A percentile compares a stretch with the other conserved stretches of the same genome.
phyloP scores from a whole-genome alignment of 92 coral and sea anemone genomes.

The Bergia puertoricense region DNA sequence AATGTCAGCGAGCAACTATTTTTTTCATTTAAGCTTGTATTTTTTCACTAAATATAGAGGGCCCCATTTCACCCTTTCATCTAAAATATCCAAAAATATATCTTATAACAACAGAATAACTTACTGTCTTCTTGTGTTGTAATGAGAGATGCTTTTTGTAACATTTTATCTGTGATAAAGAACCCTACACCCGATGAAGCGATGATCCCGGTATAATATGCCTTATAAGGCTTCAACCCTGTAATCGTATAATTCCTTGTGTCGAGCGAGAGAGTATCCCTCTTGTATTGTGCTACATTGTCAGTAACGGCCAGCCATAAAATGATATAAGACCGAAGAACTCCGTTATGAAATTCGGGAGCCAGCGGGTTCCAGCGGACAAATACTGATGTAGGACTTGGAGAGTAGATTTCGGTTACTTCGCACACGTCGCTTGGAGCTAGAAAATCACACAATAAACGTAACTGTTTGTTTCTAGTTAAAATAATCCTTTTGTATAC shows the following conservation, averaged over 20 bases:
- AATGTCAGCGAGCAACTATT: no score
- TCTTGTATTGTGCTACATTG: conserved; percentile 19
- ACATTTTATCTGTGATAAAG: neutral
- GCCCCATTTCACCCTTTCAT: no score
- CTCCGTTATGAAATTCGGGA: conserved; percentile 43
- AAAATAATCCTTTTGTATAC: neutral
- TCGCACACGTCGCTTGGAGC: conserved; percentile 48
- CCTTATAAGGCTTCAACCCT: conserved; percentile 38
- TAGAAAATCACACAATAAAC: neutral
- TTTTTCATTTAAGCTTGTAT: no score
- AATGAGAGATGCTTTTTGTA: neutral
- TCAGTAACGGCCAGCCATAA: conserved; percentile 30
- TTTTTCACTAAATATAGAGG: no score
- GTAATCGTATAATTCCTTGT: conserved; percentile 23
- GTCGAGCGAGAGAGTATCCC: neutral
- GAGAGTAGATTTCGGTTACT: conserved; percentile 32
- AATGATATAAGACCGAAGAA: conserved; percentile 26
- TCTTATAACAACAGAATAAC: neutral
- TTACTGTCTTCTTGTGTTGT: conserved; percentile 19
- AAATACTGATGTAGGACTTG: conserved; percentile 48
- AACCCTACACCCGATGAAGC: neutral
- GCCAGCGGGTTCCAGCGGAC: conserved; percentile 47
- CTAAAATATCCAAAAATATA: no score
- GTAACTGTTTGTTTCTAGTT: neutral
- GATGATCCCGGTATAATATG: conserved; percentile 27